Evolutionary conservation across 1,140 invertebrate genomes (phyloP).

Genomic region (Leucophenga varia): DNA sequence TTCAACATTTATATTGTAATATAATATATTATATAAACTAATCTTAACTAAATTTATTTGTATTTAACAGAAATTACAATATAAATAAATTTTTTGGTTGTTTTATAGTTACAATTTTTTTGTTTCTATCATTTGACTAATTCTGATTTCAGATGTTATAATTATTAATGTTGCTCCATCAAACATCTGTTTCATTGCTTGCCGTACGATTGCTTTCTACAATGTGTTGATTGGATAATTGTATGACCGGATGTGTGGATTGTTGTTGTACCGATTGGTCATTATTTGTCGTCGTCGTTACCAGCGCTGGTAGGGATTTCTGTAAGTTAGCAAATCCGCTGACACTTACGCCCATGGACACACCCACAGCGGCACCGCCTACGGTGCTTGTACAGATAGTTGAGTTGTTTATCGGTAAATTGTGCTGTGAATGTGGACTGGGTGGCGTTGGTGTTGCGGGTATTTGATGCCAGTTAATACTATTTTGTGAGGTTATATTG

Average conservation of each 20-base stretch:
- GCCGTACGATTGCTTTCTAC: slow-evolving; percentile 19
- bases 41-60: no score
- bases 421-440: slow-evolving; percentile 42
- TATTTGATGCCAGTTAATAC: slow-evolving; percentile 54
- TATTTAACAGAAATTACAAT: no score
- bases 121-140: no score
- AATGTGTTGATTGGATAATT: slow-evolving; percentile 19
- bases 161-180: slow-evolving; percentile 23
- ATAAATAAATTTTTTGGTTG: no score
- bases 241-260: slow-evolving; percentile 32
- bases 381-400: no score
- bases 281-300: no score
- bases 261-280: slow-evolving; percentile 22
- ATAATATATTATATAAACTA: no score
- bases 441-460: slow-evolving; percentile 44
- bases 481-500: slow-evolving; percentile 58
- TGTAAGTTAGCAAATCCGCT: slow-evolving; percentile 8
- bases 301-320: slow-evolving; percentile 23
- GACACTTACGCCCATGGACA: no score
- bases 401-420: slow-evolving; percentile 16
- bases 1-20: no score
- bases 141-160: no score
- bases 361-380: no score
- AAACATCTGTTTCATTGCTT: slow-evolving; percentile 44
- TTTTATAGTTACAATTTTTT: no score